Base-by-base conservation (phyloP, 1,140 invertebrate genomes). In the Probaryconus sp. region DNA sequence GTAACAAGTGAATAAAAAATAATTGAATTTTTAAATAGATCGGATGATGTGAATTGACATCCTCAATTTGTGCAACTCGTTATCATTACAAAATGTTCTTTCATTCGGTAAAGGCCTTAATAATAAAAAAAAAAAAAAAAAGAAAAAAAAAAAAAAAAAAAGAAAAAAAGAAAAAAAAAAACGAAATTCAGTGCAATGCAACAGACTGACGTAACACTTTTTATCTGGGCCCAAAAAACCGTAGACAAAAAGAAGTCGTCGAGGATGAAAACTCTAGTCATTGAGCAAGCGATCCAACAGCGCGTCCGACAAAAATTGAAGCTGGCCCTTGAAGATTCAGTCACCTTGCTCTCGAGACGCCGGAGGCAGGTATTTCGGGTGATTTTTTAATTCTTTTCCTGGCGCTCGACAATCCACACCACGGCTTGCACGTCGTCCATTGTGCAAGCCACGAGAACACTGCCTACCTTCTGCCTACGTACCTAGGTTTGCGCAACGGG, bases 391-490 rank as follows among this genome's bases (percentile, higher is more conserved):
- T 47, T 45, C 16, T 47, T 61, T 60, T 45, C 17, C 24, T 13
- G 33, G 10, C 21, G 24, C n/a, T 58, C 40, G 47, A 51, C 30
- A 55, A 50, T 67, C 21, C 10, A 50, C 24, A 18, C 51, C 13
- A 33, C 53, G 38, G 5, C 33, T 5, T 55, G 58, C 55, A 55
- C 43, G 60, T 13, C 11, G 42, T 76, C 48, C 48, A 70, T 65
- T 76, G 60, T 65, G 58, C 53, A 76, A 76, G 60, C 55, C 61
- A 65, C 30, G 31, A n/a, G n/a, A 30, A 51, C 30, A 61, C 72
- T 42, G 31, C 58, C 64, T 69, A 69, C 64, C 60, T 47, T 55
- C 65, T 60, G 20, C 72, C 64, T 69, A 75, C 58, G 51, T 69
- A 58, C 3, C 33, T 33, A 61, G 61, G 33, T 73, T 73, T 73